Evolutionary conservation across 2,888 invertebrate genomes (phyloP).

Genomic region (Tenodera sinensis): DNA sequence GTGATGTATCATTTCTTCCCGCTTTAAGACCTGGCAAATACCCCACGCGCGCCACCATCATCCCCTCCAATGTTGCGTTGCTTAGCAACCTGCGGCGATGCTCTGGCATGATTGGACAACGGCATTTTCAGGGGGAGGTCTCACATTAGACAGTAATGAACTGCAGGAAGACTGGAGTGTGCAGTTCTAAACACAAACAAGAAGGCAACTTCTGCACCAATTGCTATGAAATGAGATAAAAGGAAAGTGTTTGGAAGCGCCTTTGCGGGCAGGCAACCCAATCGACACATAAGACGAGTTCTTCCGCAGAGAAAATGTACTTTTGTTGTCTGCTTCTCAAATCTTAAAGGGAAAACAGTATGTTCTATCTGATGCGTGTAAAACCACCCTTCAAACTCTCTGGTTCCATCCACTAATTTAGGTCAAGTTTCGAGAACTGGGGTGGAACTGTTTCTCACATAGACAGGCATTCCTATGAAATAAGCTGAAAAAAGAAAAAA

Average conservation of each 20-base stretch:
- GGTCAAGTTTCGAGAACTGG: too few species aligned
- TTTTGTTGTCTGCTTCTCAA: background rate
- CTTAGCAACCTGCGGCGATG: constrained; percentile 35
- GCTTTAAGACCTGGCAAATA: background rate
- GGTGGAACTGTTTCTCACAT: background rate
- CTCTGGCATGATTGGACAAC: constrained; percentile 31
- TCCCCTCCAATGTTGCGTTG: constrained; percentile 3
- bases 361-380: background rate
- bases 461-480: too few species aligned
- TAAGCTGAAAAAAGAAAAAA: too few species aligned
- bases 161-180: background rate
- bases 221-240: background rate
- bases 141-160: background rate
- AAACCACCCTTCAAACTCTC: background rate
- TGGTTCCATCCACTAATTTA: too few species aligned
- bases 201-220: background rate
- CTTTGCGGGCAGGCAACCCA: background rate
- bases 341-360: background rate
- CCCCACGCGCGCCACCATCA: background rate
- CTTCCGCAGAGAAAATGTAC: background rate
- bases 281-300: background rate
- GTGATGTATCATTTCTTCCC: background rate
- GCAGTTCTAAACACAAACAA: background rate
- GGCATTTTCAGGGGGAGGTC: constrained; percentile 31
- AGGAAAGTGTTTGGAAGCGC: background rate